A percentile compares a stretch with the other conserved stretches of the same genome.
Evolutionary conservation across 1,140 invertebrate species (phyloP).

Genomic region (Macrobrachium rosenbergii): DNA sequence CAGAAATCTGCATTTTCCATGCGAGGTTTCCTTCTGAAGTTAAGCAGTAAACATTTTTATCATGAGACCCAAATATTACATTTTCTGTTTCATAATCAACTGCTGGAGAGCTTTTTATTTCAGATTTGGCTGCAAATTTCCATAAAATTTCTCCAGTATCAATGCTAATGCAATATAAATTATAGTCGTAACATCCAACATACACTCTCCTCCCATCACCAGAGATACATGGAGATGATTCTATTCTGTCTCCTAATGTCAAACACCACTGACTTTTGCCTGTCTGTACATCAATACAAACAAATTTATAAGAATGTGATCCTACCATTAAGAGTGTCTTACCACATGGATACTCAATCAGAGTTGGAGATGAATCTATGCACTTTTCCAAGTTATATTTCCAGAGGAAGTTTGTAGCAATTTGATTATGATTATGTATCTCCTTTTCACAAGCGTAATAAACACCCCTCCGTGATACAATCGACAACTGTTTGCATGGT

Average conservation of each 20-base stretch:
- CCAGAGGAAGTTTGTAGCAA: slow-evolving; percentile 1
- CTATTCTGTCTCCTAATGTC: slow-evolving; percentile 38
- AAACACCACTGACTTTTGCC: slow-evolving; percentile 25
- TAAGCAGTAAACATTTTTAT: slow-evolving; percentile 44
- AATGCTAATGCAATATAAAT: slow-evolving; percentile 36
- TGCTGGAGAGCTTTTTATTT: slow-evolving; percentile 48
- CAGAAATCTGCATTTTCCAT: slow-evolving; percentile 27
- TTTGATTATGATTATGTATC: not conserved
- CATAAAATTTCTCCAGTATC: slow-evolving; percentile 31
- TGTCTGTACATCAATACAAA: slow-evolving; percentile 25
- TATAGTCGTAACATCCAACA: slow-evolving; percentile 45
- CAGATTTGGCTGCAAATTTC: slow-evolving; percentile 38
- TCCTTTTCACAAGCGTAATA: not conserved
- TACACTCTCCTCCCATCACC: slow-evolving; percentile 26
- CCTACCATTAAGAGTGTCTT: slow-evolving; percentile 29
- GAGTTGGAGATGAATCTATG: slow-evolving; percentile 48
- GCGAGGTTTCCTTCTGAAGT: slow-evolving; percentile 3
- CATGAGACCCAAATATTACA: slow-evolving; percentile 54
- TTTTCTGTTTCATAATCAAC: slow-evolving; percentile 28
- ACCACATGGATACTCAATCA: slow-evolving; percentile 19
- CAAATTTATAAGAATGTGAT: slow-evolving; percentile 47
- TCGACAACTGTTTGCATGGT: not conserved
- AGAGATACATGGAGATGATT: slow-evolving; percentile 46
- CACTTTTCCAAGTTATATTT: slow-evolving; percentile 49
- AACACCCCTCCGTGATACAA: slow-evolving; percentile 43